phyloP scores from a whole-genome alignment of 2,113 vertebrate species.

The Syngnathus scovelli region DNA sequence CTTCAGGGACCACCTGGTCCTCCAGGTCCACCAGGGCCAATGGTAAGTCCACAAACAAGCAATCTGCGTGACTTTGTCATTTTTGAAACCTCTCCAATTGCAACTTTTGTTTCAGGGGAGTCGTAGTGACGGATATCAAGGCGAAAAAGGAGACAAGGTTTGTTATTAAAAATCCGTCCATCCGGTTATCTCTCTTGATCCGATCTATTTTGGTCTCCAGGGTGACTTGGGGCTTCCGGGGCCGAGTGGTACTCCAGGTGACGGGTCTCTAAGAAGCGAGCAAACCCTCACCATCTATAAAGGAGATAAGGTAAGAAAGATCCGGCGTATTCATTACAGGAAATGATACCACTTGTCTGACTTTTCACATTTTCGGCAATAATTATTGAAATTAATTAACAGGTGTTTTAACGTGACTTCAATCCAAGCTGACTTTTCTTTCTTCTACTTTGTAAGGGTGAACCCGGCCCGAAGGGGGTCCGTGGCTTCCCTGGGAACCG shows the following conservation, averaged over 20 bases:
- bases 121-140: constrained; percentile 77
- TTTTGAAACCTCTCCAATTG: background rate
- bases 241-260: constrained; percentile 65
- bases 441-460: constrained; percentile 71
- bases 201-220: constrained; percentile 61
- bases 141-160: constrained; percentile 91
- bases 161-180: background rate
- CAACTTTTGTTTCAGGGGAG: constrained; percentile 72
- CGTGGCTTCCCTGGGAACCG: constrained; percentile 68
- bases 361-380: no score
- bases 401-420: no score
- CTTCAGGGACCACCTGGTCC: constrained; percentile 76
- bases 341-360: no score
- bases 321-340: no score
- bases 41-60: constrained; percentile 68
- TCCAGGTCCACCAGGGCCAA: constrained; percentile 74
- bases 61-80: background rate
- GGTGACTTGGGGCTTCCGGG: constrained; percentile 72
- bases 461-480: constrained; percentile 73
- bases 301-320: constrained; percentile 75
- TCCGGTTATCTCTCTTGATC: constrained; percentile 11
- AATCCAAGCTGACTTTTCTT: background rate
- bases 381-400: no score
- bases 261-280: constrained; percentile 50
- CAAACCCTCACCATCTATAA: constrained; percentile 71